Conservation (phyloP, 2,888 invertebrate genomes). For the Aethes cnicana region DNA sequence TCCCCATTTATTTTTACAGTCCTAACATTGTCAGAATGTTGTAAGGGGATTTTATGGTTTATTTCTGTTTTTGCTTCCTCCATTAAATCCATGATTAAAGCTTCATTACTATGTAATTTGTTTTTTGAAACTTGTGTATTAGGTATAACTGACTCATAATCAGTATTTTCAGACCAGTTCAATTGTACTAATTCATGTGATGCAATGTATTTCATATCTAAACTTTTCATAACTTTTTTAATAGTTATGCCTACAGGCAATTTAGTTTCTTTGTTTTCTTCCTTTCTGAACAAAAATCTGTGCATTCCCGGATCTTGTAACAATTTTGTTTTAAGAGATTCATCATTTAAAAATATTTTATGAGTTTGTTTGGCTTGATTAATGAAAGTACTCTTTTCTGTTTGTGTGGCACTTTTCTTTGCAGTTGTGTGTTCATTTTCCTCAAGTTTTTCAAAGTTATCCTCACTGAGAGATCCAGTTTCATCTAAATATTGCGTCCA, state of each 20-base stretch:
- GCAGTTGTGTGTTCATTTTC: too few species aligned
- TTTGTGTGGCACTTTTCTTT: neutral
- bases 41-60: neutral
- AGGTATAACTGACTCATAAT: neutral
- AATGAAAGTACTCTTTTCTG: neutral
- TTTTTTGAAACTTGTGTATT: neutral
- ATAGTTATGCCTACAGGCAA: slow-evolving; percentile 16
- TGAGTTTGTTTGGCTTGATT: neutral
- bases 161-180: slow-evolving; percentile 18
- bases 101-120: slow-evolving; percentile 22
- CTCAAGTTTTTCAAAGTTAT: neutral
- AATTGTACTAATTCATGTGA: slow-evolving; percentile 21
- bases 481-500: slow-evolving; percentile 22
- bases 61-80: slow-evolving; percentile 15
- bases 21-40: neutral
- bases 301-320: slow-evolving; percentile 17
- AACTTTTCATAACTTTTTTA: neutral
- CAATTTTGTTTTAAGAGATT: slow-evolving; percentile 15
- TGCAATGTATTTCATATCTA: slow-evolving; percentile 12
- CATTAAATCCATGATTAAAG: slow-evolving; percentile 26
- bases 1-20: neutral
- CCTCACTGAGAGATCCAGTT: slow-evolving; percentile 9
- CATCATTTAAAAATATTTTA: slow-evolving; percentile 18
- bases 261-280: neutral
- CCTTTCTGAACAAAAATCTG: slow-evolving; percentile 10